phyloP scores from a whole-genome alignment of 2,888 invertebrate species.

The Bhutanitis thaidina region DNA sequence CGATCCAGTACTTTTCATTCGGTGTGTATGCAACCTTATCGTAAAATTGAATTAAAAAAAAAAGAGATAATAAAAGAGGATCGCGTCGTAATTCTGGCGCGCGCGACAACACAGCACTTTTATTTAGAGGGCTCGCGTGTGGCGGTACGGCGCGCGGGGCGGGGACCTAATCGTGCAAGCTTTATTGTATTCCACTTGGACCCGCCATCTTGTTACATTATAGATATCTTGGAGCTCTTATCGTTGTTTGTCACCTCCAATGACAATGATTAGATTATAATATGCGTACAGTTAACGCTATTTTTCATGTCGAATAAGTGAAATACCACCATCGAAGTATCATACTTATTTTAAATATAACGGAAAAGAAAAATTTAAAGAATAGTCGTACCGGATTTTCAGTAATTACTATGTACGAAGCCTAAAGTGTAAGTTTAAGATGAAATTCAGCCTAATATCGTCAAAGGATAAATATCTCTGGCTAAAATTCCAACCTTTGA shows the following conservation, averaged over 20 bases:
- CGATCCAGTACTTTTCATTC: too few species aligned
- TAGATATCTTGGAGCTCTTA: constrained; percentile 15
- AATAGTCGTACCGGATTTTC: too few species aligned
- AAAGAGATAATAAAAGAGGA: constrained; percentile 68
- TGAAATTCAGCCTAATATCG: too few species aligned
- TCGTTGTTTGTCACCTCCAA: constrained; percentile 8
- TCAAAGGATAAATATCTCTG: too few species aligned
- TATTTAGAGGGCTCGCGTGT: constrained; percentile 69
- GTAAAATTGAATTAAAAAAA: constrained; percentile 77
- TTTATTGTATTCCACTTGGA: constrained; percentile 43
- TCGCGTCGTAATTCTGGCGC: constrained; percentile 76
- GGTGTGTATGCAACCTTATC: constrained; percentile 56
- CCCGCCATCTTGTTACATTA: constrained; percentile 18
- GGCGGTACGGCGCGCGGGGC: constrained; percentile 41
- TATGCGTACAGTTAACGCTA: neutral
- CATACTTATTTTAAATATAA: neutral
- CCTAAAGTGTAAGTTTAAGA: too few species aligned
- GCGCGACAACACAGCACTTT: constrained; percentile 75
- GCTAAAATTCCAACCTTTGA: too few species aligned
- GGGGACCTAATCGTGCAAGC: constrained; percentile 62
- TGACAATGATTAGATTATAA: constrained; percentile 16
- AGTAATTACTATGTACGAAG: too few species aligned
- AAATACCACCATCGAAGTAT: constrained; percentile 11
- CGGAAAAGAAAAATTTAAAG: too few species aligned
- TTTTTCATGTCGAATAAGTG: constrained; percentile 5